Percentiles rank a stretch among this genome's conserved stretches.
These are phyloP conservation scores for Sebastes trivittatus DNA, from an alignment of 2,797 vertebrate genomes.

Conservation along the genomic window DNA sequence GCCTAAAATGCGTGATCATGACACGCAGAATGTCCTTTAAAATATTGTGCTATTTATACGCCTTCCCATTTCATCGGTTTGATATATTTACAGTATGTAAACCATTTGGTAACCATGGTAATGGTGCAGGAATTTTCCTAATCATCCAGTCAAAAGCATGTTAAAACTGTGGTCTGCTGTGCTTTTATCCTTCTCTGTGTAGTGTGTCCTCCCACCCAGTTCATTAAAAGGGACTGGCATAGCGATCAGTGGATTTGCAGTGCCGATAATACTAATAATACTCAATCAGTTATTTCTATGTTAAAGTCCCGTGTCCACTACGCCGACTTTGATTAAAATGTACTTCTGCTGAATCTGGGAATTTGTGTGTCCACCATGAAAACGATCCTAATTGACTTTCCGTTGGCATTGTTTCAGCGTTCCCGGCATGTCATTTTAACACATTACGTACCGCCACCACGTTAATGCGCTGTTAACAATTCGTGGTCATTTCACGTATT, in stretches of 20 bases:
- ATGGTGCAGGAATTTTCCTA: neutral
- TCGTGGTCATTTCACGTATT: neutral
- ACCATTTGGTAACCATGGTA: neutral
- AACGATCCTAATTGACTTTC: too few relatives aligned
- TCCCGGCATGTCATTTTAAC: too few relatives aligned
- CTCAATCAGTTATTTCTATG: neutral
- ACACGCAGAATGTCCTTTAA: neutral
- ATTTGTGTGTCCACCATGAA: too few relatives aligned
- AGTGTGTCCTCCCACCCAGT: neutral
- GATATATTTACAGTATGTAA: neutral
- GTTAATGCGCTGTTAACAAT: neutral
- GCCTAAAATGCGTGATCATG: neutral
- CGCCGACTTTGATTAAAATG: too few relatives aligned
- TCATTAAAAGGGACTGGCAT: neutral
- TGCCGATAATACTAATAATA: neutral
- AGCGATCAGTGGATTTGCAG: neutral
- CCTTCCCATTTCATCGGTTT: neutral
- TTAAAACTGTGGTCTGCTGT: neutral
- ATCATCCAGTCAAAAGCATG: neutral
- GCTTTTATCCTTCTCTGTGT: neutral
- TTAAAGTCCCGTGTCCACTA: neutral
- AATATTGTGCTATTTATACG: neutral
- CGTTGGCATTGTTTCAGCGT: too few relatives aligned
- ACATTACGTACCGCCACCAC: too few relatives aligned
- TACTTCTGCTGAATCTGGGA: too few relatives aligned